Evolutionary conservation across 2,888 invertebrate species (phyloP).

Genomic region (Camponotus fellah): DNA sequence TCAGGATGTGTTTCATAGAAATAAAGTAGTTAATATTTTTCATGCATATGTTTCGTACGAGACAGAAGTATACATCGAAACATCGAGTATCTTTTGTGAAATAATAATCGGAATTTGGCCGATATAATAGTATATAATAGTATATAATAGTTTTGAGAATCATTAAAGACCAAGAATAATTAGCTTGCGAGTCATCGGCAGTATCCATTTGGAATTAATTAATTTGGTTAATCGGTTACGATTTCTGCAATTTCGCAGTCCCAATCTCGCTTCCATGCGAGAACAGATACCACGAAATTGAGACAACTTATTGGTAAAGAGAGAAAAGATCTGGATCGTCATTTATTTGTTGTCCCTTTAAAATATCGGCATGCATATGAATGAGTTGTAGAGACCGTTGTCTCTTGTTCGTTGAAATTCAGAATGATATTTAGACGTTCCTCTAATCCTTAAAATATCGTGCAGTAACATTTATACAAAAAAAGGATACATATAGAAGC

Average conservation of each 20-base stretch:
- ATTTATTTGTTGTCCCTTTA: slow-evolving; percentile 51
- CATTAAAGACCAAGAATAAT: slow-evolving; percentile 53
- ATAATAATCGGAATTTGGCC: slow-evolving; percentile 31
- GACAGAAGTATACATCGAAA: not conserved
- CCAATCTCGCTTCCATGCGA: slow-evolving; percentile 39
- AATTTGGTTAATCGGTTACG: not conserved
- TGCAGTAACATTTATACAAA: not conserved
- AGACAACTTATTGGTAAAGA: slow-evolving; percentile 8
- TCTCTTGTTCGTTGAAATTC: slow-evolving; percentile 23
- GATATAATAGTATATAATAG: too few relatives aligned
- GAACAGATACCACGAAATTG: slow-evolving; percentile 49
- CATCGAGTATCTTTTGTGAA: slow-evolving; percentile 28
- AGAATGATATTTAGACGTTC: slow-evolving; percentile 21
- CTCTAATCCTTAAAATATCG: slow-evolving; percentile 21
- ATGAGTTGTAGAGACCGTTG: slow-evolving; percentile 35
- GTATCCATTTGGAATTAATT: slow-evolving; percentile 27
- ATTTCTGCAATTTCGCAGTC: slow-evolving; percentile 48
- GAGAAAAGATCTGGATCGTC: not conserved
- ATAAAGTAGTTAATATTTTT: not conserved
- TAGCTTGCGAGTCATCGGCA: slow-evolving; percentile 48
- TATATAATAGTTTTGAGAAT: slow-evolving; percentile 21
- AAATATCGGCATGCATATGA: slow-evolving; percentile 35
- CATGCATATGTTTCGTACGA: not conserved
- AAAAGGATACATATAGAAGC: not conserved
- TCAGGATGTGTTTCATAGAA: too few relatives aligned